Evolutionary conservation across 2,888 invertebrate species (phyloP).

Genomic region (Oligia strigilis): DNA sequence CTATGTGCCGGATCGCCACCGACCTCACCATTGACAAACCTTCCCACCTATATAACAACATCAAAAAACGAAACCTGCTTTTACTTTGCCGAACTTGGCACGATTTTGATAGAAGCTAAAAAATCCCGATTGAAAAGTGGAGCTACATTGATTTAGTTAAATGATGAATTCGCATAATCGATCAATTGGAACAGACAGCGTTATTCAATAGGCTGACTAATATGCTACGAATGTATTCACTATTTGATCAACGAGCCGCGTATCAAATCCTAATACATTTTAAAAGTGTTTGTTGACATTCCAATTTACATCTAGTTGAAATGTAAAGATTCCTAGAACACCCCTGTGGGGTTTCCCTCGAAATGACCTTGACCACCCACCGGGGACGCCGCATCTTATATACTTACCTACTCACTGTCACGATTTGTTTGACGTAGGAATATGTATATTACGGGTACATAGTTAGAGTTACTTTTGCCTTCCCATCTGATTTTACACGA

Average conservation of each 20-base stretch:
- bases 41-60: slow-evolving; percentile 58
- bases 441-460: slow-evolving; percentile 55
- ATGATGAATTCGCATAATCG: slow-evolving; percentile 55
- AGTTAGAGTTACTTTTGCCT: slow-evolving; percentile 60
- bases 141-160: slow-evolving; percentile 51
- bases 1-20: slow-evolving; percentile 82
- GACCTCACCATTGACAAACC: slow-evolving; percentile 68
- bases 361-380: slow-evolving; percentile 82
- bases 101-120: slow-evolving; percentile 40
- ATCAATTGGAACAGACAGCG: slow-evolving; percentile 50
- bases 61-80: slow-evolving; percentile 52
- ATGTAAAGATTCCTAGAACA: slow-evolving; percentile 78
- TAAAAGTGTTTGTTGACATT: slow-evolving; percentile 54
- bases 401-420: slow-evolving; percentile 77
- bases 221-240: slow-evolving; percentile 30
- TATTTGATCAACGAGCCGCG: slow-evolving; percentile 37
- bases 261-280: slow-evolving; percentile 38
- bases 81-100: slow-evolving; percentile 57
- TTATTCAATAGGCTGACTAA: slow-evolving; percentile 53
- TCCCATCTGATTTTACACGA: slow-evolving; percentile 62
- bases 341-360: slow-evolving; percentile 79
- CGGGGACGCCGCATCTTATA: slow-evolving; percentile 79
- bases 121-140: slow-evolving; percentile 26
- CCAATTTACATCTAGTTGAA: slow-evolving; percentile 64
- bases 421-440: slow-evolving; percentile 71